Evolutionary conservation across 2,113 vertebrate species (phyloP), one percentile per base, ranked within the genome.

Genomic region (Phrynosoma platyrhinos): DNA sequence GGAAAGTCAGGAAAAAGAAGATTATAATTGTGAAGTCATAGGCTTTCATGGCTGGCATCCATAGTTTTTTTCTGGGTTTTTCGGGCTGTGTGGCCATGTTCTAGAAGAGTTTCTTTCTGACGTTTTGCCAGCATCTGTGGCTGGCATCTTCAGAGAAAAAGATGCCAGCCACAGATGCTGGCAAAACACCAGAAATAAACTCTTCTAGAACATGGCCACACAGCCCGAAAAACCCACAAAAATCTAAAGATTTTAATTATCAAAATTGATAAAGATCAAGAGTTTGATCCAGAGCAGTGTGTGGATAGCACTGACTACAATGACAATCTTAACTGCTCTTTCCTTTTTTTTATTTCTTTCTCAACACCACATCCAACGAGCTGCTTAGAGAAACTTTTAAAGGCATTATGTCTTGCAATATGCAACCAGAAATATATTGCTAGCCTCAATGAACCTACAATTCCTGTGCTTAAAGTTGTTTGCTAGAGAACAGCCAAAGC

Each of bases 1-100:
- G 52, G 69, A 75, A 64, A 55, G 79, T 82, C 32, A 82, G 10
- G 20, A 55, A 82, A 75, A 82, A 87, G 55, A 87, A 76, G 55
- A 87, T 75, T 52, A 75, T 2, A 52, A 76, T n/a, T n/a, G n/a
- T n/a, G n/a, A n/a, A n/a, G n/a, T n/a, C n/a, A n/a, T n/a, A n/a
- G n/a, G n/a, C n/a, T n/a, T n/a, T n/a, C n/a, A n/a, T n/a, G n/a
- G n/a, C n/a, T n/a, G n/a, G n/a, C n/a, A n/a, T n/a, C n/a, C n/a
- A n/a, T n/a, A n/a, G n/a, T n/a, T n/a, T n/a, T n/a, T n/a, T n/a
- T n/a, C n/a, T n/a, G n/a, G n/a, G n/a, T n/a, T n/a, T n/a, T n/a
- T n/a, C n/a, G n/a, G n/a, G n/a, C n/a, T n/a, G n/a, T n/a, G n/a
- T n/a, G n/a, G n/a, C n/a, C n/a, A n/a, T n/a, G n/a, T n/a, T n/a